These are phyloP conservation scores for Andricus quercusramuli DNA, from an alignment of 2,888 invertebrate species.

Conservation along the genomic window DNA sequence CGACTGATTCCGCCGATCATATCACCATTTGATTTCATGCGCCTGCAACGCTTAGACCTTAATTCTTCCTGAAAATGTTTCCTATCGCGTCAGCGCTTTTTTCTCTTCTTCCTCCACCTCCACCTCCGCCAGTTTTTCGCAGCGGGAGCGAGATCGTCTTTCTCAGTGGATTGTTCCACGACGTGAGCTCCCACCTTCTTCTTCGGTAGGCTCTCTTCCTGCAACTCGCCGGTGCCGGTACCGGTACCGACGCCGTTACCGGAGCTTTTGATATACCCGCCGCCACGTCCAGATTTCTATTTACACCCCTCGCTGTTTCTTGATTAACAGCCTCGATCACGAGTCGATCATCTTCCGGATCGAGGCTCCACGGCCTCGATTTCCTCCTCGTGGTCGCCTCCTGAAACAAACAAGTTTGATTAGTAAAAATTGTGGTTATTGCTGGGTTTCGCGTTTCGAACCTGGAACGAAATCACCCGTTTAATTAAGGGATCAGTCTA, in stretches of 20 bases:
- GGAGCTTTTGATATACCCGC: background rate
- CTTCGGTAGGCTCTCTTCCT: background rate
- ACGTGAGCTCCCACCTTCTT: constrained; percentile 14
- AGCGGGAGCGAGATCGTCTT: constrained; percentile 6
- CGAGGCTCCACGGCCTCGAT: constrained; percentile 1
- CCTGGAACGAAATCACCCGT: too few species aligned
- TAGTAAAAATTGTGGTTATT: background rate
- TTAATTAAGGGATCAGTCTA: too few species aligned
- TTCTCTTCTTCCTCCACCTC: constrained; percentile 52
- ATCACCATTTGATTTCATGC: constrained; percentile 56
- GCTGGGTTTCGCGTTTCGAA: background rate
- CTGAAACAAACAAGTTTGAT: background rate
- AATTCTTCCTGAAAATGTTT: background rate
- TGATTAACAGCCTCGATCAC: background rate
- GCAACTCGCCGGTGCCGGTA: background rate
- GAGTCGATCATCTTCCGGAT: constrained; percentile 2
- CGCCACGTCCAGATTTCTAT: background rate
- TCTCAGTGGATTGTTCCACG: constrained; percentile 15
- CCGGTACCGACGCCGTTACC: background rate
- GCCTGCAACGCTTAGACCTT: background rate
- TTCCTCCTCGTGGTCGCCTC: background rate
- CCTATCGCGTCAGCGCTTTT: constrained; percentile 37
- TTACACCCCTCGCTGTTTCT: background rate
- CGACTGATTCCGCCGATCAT: constrained; percentile 71
- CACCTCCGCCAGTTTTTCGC: constrained; percentile 44